Conservation (phyloP, 35 echinoderm and acorn worm genomes). For the Acanthaster planci region DNA sequence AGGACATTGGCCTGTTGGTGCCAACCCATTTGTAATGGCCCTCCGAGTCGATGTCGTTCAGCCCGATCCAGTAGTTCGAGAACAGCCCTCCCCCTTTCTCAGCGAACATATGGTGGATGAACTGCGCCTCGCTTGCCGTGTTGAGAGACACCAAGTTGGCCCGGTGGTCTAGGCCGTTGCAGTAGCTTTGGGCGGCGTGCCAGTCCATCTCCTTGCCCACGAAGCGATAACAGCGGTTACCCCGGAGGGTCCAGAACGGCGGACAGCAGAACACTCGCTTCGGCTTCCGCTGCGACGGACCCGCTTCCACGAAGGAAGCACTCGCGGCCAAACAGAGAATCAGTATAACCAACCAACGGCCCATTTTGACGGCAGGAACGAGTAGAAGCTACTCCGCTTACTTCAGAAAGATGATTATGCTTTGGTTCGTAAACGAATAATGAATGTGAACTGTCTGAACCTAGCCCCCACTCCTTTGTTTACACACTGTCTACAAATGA, state of each 20-base stretch:
- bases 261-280: neutral
- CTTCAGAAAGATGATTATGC: too few relatives aligned
- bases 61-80: neutral
- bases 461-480: too few relatives aligned
- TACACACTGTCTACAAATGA: too few relatives aligned
- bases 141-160: conserved; percentile 7
- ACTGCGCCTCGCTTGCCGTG: neutral
- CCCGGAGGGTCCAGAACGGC: neutral
- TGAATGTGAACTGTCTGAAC: too few relatives aligned
- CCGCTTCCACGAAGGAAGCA: neutral
- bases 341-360: neutral
- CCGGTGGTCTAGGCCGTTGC: neutral
- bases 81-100: conserved; percentile 7
- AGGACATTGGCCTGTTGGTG: conserved; percentile 1
- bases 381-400: too few relatives aligned
- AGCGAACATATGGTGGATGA: neutral
- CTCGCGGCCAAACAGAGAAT: neutral
- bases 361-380: too few relatives aligned
- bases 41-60: neutral
- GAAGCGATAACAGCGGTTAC: conserved; percentile 8
- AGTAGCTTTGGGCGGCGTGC: conserved; percentile 1
- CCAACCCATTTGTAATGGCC: neutral
- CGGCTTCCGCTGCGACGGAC: neutral
- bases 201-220: neutral
- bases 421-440: too few relatives aligned